phyloP scores from a whole-genome alignment of 2,113 vertebrate species.

The Pseudopodoces humilis region DNA sequence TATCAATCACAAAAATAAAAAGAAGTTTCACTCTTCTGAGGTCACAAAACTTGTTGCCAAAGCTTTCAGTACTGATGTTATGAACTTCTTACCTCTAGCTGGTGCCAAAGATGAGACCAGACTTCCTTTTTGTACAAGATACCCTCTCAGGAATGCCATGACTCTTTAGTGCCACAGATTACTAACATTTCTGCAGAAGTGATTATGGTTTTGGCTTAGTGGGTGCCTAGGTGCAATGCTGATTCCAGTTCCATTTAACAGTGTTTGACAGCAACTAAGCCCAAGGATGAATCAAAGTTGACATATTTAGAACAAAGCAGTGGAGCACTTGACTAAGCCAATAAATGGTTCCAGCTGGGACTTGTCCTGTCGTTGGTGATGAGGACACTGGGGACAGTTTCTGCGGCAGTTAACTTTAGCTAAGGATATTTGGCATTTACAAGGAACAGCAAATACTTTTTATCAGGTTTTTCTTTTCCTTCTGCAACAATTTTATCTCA shows the following conservation, averaged over 20 bases:
- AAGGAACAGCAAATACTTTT: not conserved
- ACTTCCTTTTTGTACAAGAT: not conserved
- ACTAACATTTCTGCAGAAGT: slow-evolving; percentile 20
- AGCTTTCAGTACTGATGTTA: not conserved
- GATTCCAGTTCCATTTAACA: slow-evolving; percentile 59
- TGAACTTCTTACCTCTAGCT: not conserved
- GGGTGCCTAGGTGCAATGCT: slow-evolving; percentile 34
- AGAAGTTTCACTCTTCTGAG: not conserved
- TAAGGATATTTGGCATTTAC: not conserved
- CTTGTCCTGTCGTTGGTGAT: slow-evolving; percentile 30
- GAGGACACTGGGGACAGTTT: not conserved
- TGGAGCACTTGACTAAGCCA: slow-evolving; percentile 62
- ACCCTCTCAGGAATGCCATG: not conserved
- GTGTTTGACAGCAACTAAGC: slow-evolving; percentile 61
- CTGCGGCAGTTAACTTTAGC: not conserved
- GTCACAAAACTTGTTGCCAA: not conserved
- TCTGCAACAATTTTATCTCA: not conserved
- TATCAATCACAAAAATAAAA: not conserved
- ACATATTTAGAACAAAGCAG: slow-evolving; percentile 67
- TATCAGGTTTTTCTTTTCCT: not conserved
- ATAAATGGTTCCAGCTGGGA: slow-evolving; percentile 68
- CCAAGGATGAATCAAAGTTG: slow-evolving; percentile 60
- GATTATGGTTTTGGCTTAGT: slow-evolving; percentile 51
- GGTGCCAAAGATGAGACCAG: not conserved
- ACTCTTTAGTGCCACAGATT: not conserved